These are phyloP conservation scores for Neuroterus valhalla DNA, from an alignment of 1,140 invertebrate species.

Conservation along the genomic window DNA sequence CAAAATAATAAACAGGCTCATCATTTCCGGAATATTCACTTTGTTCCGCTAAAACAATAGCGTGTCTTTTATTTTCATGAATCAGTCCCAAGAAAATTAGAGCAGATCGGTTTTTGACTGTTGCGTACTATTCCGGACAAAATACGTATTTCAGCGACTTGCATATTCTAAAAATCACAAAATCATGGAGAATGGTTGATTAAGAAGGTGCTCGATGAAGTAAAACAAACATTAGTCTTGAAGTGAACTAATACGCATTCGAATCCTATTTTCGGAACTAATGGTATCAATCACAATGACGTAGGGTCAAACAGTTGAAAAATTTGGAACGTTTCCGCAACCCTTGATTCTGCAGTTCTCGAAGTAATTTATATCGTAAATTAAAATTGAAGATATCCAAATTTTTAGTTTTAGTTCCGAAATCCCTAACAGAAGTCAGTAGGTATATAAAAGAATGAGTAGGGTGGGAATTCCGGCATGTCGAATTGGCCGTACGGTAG, in stretches of 20 bases:
- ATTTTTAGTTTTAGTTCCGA: too few relatives aligned
- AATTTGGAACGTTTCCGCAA: too few relatives aligned
- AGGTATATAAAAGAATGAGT: neutral
- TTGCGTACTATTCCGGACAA: neutral
- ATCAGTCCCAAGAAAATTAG: neutral
- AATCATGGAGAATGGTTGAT: neutral
- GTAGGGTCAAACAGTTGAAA: too few relatives aligned
- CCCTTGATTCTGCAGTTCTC: too few relatives aligned
- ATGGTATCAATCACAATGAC: too few relatives aligned
- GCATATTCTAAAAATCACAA: neutral
- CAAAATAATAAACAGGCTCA: constrained; percentile 10
- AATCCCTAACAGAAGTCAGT: too few relatives aligned
- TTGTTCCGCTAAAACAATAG: neutral
- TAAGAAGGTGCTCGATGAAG: neutral
- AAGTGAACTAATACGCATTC: too few relatives aligned
- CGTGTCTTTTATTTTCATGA: neutral
- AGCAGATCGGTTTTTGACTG: too few relatives aligned
- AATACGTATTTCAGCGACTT: neutral
- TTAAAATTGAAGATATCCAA: too few relatives aligned
- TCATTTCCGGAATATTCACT: constrained; percentile 1
- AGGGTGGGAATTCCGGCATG: neutral
- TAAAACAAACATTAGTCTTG: too few relatives aligned
- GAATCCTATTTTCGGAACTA: too few relatives aligned
- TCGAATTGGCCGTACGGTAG: constrained; percentile 2
- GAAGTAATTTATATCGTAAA: too few relatives aligned